Evolutionary conservation across 2,797 vertebrate genomes (phyloP).

Genomic region (Aselliscus stoliczkanus): DNA sequence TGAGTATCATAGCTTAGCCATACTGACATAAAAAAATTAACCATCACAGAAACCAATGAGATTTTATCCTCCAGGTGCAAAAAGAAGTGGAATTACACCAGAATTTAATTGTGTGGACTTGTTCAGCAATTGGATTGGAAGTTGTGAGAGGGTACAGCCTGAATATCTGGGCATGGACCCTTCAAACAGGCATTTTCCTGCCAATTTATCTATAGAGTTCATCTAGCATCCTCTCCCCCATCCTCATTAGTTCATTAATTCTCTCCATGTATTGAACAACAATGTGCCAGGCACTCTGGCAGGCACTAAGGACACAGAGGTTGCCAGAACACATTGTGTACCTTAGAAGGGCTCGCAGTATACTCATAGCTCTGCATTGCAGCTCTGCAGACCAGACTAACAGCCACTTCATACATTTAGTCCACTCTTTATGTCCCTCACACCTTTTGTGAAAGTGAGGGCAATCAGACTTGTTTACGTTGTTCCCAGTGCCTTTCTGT

Average conservation of each 20-base stretch:
- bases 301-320: not conserved
- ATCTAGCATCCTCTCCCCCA: not conserved
- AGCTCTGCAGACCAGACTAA: not conserved
- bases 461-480: not conserved
- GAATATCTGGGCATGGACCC: not conserved
- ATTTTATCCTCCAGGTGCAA: not conserved
- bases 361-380: not conserved
- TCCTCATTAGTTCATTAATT: not conserved
- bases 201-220: not conserved
- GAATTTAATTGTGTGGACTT: not conserved
- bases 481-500: fast-evolving
- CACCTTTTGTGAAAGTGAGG: not conserved
- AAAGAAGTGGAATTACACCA: not conserved
- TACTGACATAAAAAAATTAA: not conserved
- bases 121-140: not conserved
- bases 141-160: not conserved
- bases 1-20: not conserved
- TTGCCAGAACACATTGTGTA: not conserved
- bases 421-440: not conserved
- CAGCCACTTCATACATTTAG: not conserved
- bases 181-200: not conserved
- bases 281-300: not conserved
- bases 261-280: not conserved
- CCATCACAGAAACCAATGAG: not conserved
- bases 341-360: not conserved